These are phyloP conservation scores for Drosophila putrida DNA, from an alignment of 2,888 invertebrate genomes.

Conservation along the genomic window DNA sequence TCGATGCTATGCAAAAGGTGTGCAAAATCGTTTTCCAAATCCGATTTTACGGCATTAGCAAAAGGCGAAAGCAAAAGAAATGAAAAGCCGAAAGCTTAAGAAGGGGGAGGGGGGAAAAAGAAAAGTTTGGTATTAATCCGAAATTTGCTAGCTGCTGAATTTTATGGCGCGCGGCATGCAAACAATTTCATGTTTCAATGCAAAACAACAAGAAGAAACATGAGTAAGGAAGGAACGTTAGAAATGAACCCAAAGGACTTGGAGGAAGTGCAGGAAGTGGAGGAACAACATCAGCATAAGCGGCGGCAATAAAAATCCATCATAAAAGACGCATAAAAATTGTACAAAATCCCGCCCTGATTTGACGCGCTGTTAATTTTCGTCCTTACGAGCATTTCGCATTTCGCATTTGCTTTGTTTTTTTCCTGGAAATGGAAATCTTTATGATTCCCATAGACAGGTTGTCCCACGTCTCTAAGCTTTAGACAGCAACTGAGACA, in stretches of 20 bases:
- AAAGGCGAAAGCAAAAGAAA: slow-evolving; percentile 7
- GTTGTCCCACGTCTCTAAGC: slow-evolving; percentile 13
- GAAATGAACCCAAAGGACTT: neutral
- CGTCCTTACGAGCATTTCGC: slow-evolving; percentile 25
- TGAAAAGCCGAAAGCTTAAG: neutral
- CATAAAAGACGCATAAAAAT: slow-evolving; percentile 75
- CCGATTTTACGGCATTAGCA: slow-evolving; percentile 36
- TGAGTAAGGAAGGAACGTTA: neutral
- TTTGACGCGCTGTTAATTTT: slow-evolving; percentile 77
- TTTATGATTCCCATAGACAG: slow-evolving; percentile 41
- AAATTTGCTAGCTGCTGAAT: slow-evolving; percentile 70
- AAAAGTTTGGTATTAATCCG: slow-evolving; percentile 59
- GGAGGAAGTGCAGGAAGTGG: neutral
- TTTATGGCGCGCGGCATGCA: slow-evolving; percentile 72
- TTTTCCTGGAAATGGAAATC: slow-evolving; percentile 27
- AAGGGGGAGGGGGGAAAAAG: neutral
- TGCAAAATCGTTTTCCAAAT: slow-evolving; percentile 41
- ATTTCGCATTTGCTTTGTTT: slow-evolving; percentile 2
- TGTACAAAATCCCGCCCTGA: slow-evolving; percentile 63
- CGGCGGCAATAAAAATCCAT: slow-evolving; percentile 71
- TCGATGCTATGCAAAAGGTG: slow-evolving; percentile 46
- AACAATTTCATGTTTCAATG: slow-evolving; percentile 63
- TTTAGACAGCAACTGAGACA: neutral
- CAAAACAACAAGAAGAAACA: slow-evolving; percentile 17
- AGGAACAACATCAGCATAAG: slow-evolving; percentile 56